Conservation (phyloP, 2,113 vertebrate species). For the Charadrius vociferus region DNA sequence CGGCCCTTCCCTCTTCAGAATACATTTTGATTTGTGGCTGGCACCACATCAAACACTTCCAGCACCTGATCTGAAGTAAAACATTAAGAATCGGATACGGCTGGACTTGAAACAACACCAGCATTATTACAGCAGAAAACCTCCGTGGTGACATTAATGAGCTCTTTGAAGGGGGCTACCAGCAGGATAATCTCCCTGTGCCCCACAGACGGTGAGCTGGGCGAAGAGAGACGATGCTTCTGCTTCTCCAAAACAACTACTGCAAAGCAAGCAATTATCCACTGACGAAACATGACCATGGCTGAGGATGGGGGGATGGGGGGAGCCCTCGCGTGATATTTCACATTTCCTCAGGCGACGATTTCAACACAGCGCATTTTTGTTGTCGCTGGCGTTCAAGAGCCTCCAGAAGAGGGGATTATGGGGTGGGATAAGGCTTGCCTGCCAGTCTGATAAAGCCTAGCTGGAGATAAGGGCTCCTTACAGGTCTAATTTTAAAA, state of each 20-base stretch:
- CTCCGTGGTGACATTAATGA: not conserved
- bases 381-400: not conserved
- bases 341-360: not conserved
- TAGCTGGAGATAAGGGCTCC: conserved; percentile 32
- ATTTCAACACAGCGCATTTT: not conserved
- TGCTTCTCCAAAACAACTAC: not conserved
- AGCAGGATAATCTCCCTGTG: not conserved
- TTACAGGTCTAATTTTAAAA: conserved; percentile 58
- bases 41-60: conserved; percentile 33
- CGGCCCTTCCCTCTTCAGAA: not conserved
- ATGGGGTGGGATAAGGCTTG: not conserved
- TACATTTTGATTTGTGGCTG: not conserved
- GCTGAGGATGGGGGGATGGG: accelerated
- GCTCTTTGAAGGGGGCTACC: not conserved
- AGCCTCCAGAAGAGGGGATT: conserved; percentile 54
- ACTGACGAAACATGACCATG: accelerated
- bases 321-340: not conserved
- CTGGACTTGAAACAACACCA: not conserved
- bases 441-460: not conserved
- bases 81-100: not conserved
- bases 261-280: not conserved
- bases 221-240: not conserved
- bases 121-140: not conserved
- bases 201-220: not conserved
- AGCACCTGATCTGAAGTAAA: conserved; percentile 23